Conservation (phyloP, 1,140 invertebrate genomes). For the Aphelinus atriplicis region DNA sequence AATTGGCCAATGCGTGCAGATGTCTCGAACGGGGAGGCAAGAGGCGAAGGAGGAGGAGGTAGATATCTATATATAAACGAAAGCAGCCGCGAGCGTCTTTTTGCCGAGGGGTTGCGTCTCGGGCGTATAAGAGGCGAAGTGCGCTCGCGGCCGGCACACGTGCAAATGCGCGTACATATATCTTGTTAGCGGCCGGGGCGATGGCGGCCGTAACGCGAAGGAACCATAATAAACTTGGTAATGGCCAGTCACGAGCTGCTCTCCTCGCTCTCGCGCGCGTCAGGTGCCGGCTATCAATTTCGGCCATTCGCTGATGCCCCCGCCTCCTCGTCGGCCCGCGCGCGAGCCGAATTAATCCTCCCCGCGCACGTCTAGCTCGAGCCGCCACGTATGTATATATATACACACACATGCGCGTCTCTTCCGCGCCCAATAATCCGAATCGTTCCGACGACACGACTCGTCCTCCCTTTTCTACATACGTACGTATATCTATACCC, state of each 20-base stretch:
- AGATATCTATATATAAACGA: no score
- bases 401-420: no score
- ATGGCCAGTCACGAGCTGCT: constrained; percentile 55
- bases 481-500: no score
- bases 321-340: constrained; percentile 10
- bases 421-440: constrained; percentile 3
- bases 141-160: constrained; percentile 11
- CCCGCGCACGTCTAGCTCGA: constrained; percentile 41
- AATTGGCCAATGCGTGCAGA: no score
- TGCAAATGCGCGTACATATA: constrained; percentile 41
- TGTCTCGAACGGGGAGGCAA: no score
- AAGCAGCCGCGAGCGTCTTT: no score
- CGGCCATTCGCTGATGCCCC: constrained; percentile 48
- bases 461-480: constrained; percentile 2
- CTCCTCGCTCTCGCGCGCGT: constrained; percentile 39
- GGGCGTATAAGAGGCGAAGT: constrained; percentile 2
- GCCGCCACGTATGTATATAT: no score
- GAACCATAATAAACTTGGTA: constrained; percentile 60
- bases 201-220: constrained; percentile 46
- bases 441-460: constrained; percentile 16
- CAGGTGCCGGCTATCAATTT: constrained; percentile 59
- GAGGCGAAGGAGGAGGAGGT: no score
- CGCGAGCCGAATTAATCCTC: constrained; percentile 54
- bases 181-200: constrained; percentile 24
- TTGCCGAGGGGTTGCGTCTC: no score